Evolutionary conservation across 2,113 vertebrate species (phyloP).

Genomic region (Sminthopsis crassicaudata): DNA sequence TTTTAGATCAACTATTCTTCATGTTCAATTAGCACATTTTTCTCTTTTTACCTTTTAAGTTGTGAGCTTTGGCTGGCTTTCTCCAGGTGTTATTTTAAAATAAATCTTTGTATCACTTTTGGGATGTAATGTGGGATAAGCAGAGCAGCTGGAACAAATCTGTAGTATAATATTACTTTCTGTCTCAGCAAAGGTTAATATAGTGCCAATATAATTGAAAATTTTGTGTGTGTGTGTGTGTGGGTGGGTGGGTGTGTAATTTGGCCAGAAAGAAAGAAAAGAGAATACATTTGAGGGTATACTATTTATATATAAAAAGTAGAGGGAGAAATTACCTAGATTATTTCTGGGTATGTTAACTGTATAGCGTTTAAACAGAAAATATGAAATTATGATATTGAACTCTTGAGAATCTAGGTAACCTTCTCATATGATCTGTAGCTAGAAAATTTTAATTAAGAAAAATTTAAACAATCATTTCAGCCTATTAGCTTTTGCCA

Average conservation of each 20-base stretch:
- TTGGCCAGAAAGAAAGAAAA: slow-evolving; percentile 31
- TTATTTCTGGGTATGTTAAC: slow-evolving; percentile 7
- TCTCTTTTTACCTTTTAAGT: slow-evolving; percentile 30
- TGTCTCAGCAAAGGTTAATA: slow-evolving; percentile 43
- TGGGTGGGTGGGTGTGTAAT: neutral
- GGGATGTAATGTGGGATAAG: slow-evolving; percentile 36
- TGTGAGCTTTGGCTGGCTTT: slow-evolving; percentile 66
- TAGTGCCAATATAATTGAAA: neutral
- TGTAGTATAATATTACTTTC: slow-evolving; percentile 49
- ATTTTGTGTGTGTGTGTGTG: neutral
- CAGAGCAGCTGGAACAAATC: neutral
- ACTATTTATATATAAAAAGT: neutral
- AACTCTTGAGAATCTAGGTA: slow-evolving; percentile 49
- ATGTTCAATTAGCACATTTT: slow-evolving; percentile 55
- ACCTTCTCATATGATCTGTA: slow-evolving; percentile 59
- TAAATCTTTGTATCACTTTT: slow-evolving; percentile 59
- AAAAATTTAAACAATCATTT: slow-evolving; percentile 64
- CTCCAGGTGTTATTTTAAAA: slow-evolving; percentile 62
- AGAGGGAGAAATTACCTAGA: slow-evolving; percentile 36
- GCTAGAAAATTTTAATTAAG: slow-evolving; percentile 68
- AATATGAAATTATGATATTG: slow-evolving; percentile 2
- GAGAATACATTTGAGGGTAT: slow-evolving; percentile 21
- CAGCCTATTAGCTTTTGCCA: slow-evolving; percentile 45
- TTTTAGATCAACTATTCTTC: slow-evolving; percentile 50
- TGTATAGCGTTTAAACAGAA: slow-evolving; percentile 46